Conservation (phyloP, 2,888 invertebrate genomes). For the Fragum sueziense region DNA sequence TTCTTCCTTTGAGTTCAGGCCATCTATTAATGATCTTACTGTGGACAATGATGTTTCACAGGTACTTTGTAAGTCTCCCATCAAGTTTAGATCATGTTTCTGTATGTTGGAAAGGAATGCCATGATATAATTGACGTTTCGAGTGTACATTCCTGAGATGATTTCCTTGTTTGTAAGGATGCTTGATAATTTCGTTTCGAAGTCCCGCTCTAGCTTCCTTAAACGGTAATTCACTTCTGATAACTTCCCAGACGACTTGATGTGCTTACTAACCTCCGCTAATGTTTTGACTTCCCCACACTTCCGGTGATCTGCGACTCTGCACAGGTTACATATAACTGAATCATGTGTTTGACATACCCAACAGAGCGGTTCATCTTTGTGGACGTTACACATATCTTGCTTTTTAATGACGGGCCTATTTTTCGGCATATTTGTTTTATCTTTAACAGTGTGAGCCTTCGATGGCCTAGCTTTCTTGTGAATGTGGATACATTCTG, state of each 20-base stretch:
- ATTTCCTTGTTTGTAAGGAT: too few relatives aligned
- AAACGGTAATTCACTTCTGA: background rate
- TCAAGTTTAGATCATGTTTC: background rate
- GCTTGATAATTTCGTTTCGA: background rate
- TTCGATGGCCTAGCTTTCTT: background rate
- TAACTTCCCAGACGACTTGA: background rate
- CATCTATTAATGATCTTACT: background rate
- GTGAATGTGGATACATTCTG: constrained; percentile 8
- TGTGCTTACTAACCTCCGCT: background rate
- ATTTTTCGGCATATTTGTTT: background rate
- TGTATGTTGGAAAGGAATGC: background rate
- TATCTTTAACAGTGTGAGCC: constrained; percentile 11
- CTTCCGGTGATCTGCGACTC: background rate
- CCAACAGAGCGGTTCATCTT: background rate
- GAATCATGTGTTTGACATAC: background rate
- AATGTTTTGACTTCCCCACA: background rate
- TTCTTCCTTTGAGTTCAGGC: background rate
- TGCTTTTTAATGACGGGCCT: background rate
- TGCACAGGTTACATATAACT: background rate
- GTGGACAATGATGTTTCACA: background rate
- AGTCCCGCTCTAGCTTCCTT: background rate
- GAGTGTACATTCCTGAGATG: too few relatives aligned
- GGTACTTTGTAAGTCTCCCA: background rate
- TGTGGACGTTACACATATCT: background rate
- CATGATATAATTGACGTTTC: background rate